Percentiles rank a stretch among this genome's conserved stretches.
Conservation (phyloP, 2,797 vertebrate species). For the Megaceryle alcyon region DNA sequence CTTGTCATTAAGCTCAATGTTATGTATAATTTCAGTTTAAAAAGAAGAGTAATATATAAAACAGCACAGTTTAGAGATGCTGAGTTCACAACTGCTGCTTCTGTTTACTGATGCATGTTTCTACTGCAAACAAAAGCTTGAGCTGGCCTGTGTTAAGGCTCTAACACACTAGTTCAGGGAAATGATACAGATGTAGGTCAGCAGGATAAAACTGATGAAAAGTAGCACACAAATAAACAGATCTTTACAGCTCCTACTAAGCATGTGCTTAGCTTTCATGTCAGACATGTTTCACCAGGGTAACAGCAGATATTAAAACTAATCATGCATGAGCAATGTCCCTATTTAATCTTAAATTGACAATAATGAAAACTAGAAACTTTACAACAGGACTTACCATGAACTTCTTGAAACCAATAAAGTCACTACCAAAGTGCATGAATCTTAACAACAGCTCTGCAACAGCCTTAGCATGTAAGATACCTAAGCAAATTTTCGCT, state of each 20-base stretch:
- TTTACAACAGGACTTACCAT: background rate
- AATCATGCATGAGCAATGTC: background rate
- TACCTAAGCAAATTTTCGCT: background rate
- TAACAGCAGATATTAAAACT: background rate
- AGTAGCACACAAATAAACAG: background rate
- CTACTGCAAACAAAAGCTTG: background rate
- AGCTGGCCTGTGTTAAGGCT: background rate
- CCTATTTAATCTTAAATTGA: background rate
- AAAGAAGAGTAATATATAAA: background rate
- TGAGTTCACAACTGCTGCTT: background rate
- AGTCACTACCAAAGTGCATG: background rate
- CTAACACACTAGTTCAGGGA: background rate
- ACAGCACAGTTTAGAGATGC: background rate
- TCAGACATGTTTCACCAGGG: background rate
- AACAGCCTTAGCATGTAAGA: background rate
- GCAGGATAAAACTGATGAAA: background rate
- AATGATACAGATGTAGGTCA: background rate
- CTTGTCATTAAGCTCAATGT: background rate
- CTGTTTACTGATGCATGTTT: conserved; percentile 26
- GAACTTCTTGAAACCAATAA: background rate
- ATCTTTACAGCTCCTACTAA: background rate
- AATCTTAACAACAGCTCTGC: background rate
- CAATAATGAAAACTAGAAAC: background rate
- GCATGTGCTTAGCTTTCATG: background rate
- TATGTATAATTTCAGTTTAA: background rate